phyloP scores from a whole-genome alignment of 1,140 invertebrate species.

The Cyphomyrmex costatus region DNA sequence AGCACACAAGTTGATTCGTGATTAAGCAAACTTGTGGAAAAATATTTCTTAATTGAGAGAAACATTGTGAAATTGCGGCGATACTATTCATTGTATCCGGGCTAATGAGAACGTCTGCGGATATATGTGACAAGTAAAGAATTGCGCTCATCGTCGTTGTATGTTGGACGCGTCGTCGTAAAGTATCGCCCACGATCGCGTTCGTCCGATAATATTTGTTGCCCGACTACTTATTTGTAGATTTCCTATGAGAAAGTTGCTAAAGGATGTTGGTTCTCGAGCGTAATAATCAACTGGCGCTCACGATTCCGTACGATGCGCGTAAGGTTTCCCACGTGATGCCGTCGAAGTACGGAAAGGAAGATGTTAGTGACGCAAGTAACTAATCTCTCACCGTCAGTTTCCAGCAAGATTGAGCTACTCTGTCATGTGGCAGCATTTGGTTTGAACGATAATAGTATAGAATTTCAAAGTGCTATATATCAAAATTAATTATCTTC shows the following conservation, averaged over 20 bases:
- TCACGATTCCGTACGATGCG: conserved; percentile 31
- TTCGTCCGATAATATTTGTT: conserved; percentile 59
- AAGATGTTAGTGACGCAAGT: conserved; percentile 52
- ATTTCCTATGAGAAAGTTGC: conserved; percentile 61
- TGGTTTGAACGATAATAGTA: conserved; percentile 5
- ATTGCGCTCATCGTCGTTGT: conserved; percentile 15
- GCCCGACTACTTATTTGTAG: conserved; percentile 53
- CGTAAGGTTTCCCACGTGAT: conserved; percentile 58
- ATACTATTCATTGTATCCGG: conserved; percentile 38
- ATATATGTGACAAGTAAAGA: conserved; percentile 30
- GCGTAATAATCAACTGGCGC: conserved; percentile 36
- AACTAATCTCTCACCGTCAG: conserved; percentile 36
- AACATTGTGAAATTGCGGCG: conserved; percentile 43
- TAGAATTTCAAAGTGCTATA: neutral
- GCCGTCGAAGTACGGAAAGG: conserved; percentile 47
- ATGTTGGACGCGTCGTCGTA: conserved; percentile 4
- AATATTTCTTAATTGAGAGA: conserved; percentile 54
- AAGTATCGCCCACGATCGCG: conserved; percentile 41
- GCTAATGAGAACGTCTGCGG: conserved; percentile 31
- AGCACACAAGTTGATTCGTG: conserved; percentile 13
- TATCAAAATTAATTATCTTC: conserved; percentile 23
- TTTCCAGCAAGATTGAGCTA: conserved; percentile 27
- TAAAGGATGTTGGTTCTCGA: conserved; percentile 36
- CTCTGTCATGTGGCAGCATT: conserved; percentile 9
- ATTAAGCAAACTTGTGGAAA: conserved; percentile 53